phyloP scores from a whole-genome alignment of 2,113 vertebrate species.

The Alouatta palliata region DNA sequence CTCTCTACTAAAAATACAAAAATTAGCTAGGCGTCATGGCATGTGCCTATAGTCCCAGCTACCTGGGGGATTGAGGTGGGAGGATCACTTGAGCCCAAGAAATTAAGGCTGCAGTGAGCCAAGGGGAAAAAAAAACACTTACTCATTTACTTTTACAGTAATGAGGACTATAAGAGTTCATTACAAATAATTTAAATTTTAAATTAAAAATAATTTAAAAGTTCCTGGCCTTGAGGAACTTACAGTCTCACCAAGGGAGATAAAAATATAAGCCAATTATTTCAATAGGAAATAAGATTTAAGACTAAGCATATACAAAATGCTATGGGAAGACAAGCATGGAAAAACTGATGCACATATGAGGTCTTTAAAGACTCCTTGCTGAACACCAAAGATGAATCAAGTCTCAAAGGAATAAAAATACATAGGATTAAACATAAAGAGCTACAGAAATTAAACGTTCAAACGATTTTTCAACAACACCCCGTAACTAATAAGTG shows the following conservation, averaged over 20 bases:
- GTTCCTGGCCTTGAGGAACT: neutral
- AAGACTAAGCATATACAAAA: neutral
- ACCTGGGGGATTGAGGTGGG: too few species aligned
- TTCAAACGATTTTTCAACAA: neutral
- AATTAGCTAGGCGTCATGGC: too few species aligned
- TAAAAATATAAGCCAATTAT: neutral
- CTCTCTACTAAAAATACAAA: too few species aligned
- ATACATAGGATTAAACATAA: neutral
- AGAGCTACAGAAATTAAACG: neutral
- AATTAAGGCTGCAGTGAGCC: too few species aligned
- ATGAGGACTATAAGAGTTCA: neutral
- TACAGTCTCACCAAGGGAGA: neutral
- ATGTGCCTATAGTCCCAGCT: too few species aligned
- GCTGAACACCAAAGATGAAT: neutral
- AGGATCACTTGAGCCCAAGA: too few species aligned
- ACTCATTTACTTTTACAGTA: neutral
- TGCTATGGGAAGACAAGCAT: neutral
- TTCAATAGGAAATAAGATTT: constrained; percentile 16
- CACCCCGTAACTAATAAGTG: neutral
- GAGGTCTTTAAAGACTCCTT: neutral
- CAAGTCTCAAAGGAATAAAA: constrained; percentile 32
- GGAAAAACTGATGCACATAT: neutral
- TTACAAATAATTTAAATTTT: constrained; percentile 34
- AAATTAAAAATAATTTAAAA: constrained; percentile 25
- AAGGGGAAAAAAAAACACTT: too few species aligned